Conservation (phyloP, 2,113 vertebrate species). For the Caloenas nicobarica region DNA sequence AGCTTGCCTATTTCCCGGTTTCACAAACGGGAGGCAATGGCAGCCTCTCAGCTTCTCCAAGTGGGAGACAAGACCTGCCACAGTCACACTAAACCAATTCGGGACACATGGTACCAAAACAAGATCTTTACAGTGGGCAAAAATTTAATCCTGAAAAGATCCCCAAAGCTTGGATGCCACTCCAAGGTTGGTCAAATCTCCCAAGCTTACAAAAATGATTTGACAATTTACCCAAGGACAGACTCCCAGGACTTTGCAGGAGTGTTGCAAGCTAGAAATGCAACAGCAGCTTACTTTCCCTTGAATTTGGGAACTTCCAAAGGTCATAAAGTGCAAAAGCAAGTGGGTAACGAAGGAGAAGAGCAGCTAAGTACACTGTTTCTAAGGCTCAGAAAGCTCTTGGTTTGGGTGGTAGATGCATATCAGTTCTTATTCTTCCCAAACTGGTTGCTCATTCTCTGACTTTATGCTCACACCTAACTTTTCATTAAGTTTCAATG, state of each 20-base stretch:
- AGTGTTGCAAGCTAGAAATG: not conserved
- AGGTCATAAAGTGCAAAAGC: not conserved
- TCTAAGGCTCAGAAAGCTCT: not conserved
- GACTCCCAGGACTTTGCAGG: not conserved
- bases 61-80: not conserved
- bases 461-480: not conserved
- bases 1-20: not conserved
- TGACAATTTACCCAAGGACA: not conserved
- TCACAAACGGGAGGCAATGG: not conserved
- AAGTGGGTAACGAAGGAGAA: not conserved
- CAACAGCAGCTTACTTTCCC: not conserved
- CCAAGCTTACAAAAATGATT: not conserved
- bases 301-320: not conserved
- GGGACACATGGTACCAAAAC: not conserved
- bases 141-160: not conserved
- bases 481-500: not conserved
- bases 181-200: not conserved
- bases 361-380: not conserved
- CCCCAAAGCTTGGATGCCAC: not conserved
- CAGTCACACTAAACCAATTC: not conserved
- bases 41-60: not conserved
- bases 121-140: not conserved
- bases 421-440: not conserved
- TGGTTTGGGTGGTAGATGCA: not conserved
- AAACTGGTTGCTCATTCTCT: not conserved